Conservation (phyloP, 2,888 invertebrate genomes). For the Pandemis cinnamomeana region DNA sequence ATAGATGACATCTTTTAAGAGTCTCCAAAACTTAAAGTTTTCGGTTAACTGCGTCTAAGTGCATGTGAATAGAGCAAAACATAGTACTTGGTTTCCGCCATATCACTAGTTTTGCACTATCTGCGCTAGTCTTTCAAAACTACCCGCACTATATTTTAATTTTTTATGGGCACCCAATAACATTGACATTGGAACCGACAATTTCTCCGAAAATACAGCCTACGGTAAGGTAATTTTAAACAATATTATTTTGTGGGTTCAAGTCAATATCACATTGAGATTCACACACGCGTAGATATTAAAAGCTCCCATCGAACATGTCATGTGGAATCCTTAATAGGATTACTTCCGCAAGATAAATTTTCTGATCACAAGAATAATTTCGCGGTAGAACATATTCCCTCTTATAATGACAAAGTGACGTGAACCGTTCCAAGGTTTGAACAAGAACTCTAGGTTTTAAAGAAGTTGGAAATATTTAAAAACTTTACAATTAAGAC, state of each 20-base stretch:
- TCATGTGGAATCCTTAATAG: conserved; percentile 15
- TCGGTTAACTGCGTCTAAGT: too few relatives aligned
- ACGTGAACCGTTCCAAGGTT: not conserved
- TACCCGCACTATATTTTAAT: too few relatives aligned
- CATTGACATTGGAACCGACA: too few relatives aligned
- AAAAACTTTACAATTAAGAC: not conserved
- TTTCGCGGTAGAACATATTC: conserved; percentile 1
- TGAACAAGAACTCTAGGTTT: not conserved
- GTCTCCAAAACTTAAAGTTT: too few relatives aligned
- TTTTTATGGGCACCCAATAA: too few relatives aligned
- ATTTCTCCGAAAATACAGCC: too few relatives aligned
- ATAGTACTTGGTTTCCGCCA: too few relatives aligned
- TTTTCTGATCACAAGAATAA: conserved; percentile 11
- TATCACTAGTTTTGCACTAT: too few relatives aligned
- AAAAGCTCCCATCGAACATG: conserved; percentile 9
- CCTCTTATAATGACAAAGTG: not conserved
- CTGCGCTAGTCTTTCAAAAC: too few relatives aligned
- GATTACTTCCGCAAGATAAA: conserved; percentile 20
- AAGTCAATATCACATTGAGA: not conserved
- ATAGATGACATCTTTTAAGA: too few relatives aligned
- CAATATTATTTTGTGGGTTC: not conserved
- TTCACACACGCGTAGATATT: conserved; percentile 13
- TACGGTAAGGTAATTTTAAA: not conserved
- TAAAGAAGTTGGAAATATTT: not conserved
- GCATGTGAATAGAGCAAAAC: too few relatives aligned